These are phyloP conservation scores for Pocillopora meandrina DNA, from an alignment of 92 coral and sea anemone species.

Conservation along the genomic window DNA sequence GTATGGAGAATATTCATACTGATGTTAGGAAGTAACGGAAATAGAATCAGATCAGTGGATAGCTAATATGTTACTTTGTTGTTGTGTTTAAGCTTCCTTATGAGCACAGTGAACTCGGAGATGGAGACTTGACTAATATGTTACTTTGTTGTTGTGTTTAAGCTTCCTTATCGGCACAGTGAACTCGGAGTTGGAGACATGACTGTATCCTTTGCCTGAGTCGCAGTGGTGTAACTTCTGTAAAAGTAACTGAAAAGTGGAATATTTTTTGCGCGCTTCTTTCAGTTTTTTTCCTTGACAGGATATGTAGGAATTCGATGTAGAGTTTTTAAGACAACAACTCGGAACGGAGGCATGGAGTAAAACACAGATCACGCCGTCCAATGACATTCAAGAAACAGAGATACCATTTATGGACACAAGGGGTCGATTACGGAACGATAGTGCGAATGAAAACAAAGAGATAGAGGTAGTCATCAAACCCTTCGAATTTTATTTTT, in stretches of 20 bases:
- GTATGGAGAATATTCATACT: too few relatives aligned
- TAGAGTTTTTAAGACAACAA: constrained; percentile 19
- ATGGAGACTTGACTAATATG: constrained; percentile 7
- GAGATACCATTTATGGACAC: constrained; percentile 24
- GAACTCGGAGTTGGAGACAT: constrained; percentile 38
- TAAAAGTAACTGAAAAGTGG: too few relatives aligned
- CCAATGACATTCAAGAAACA: neutral
- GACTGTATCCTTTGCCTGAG: constrained; percentile 57
- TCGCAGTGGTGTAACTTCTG: too few relatives aligned
- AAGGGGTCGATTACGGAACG: constrained; percentile 15
- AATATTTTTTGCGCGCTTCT: neutral
- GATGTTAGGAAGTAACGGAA: too few relatives aligned
- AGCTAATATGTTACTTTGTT: neutral
- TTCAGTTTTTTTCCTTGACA: constrained; percentile 17
- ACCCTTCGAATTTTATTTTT: neutral
- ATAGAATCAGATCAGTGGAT: neutral
- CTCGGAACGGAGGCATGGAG: neutral
- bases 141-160: neutral
- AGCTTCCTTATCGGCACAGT: constrained; percentile 69
- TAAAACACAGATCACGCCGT: neutral
- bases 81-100: constrained; percentile 55
- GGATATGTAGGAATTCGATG: neutral
- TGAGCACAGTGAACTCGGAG: constrained; percentile 51
- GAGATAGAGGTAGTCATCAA: constrained; percentile 5
- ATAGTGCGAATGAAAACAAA: neutral